Percentiles rank a stretch among this genome's conserved stretches.
phyloP scores from a whole-genome alignment of 2,888 invertebrate species.

The Leistus spinibarbis region DNA sequence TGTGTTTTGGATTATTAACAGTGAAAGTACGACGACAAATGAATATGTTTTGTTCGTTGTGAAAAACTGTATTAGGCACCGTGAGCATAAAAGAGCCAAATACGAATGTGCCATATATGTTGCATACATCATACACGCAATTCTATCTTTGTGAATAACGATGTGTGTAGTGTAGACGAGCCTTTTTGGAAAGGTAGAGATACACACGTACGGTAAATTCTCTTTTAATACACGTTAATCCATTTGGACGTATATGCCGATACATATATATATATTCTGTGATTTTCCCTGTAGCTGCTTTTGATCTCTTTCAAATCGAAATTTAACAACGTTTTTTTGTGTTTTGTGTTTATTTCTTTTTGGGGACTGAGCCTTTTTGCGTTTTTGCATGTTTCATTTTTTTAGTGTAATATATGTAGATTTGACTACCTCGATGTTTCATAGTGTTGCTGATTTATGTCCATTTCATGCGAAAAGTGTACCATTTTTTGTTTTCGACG shows the following conservation, averaged over 20 bases:
- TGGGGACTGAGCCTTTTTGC: background rate
- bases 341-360: background rate
- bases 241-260: background rate
- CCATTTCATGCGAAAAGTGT: background rate
- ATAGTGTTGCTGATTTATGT: background rate
- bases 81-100: no score
- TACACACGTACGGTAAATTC: background rate
- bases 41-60: no score
- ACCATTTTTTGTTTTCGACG: background rate
- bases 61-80: no score
- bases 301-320: constrained; percentile 5
- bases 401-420: background rate
- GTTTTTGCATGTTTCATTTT: background rate
- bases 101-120: no score
- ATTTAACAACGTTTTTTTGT: background rate
- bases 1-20: no score
- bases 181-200: background rate
- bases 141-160: background rate
- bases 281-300: constrained; percentile 1
- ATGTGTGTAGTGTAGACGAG: background rate
- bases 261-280: background rate
- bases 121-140: no score
- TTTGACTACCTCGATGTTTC: background rate
- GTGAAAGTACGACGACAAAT: no score
- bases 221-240: constrained; percentile 7